Evolutionary conservation across 2,888 invertebrate species (phyloP).

Genomic region (Mesoligia furuncula): DNA sequence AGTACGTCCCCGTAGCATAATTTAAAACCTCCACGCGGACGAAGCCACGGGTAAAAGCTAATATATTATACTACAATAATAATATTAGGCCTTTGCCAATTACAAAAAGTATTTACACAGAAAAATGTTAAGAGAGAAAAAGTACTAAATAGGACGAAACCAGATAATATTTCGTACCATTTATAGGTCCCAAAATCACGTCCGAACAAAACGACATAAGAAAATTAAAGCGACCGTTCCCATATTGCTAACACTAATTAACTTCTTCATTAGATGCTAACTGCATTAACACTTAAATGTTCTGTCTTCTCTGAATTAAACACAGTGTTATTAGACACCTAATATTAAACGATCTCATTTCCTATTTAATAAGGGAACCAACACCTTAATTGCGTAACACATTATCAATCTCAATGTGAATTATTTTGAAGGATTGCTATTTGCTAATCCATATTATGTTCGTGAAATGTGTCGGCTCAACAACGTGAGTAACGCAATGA

Average conservation of each 20-base stretch:
- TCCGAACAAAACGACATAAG: not conserved
- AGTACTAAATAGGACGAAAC: not conserved
- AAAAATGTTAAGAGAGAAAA: not conserved
- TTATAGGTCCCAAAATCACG: not conserved
- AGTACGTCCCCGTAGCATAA: not conserved
- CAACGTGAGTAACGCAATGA: too few species aligned
- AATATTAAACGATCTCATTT: conserved; percentile 17
- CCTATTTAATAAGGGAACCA: conserved; percentile 31
- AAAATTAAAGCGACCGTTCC: conserved; percentile 15
- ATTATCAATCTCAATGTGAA: too few species aligned
- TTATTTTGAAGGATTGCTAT: too few species aligned
- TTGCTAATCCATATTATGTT: too few species aligned
- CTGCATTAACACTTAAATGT: conserved; percentile 10
- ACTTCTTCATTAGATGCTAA: conserved; percentile 9
- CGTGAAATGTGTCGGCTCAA: too few species aligned
- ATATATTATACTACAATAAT: too few species aligned
- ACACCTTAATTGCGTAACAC: too few species aligned
- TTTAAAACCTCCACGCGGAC: not conserved
- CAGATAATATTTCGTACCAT: not conserved
- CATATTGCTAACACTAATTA: conserved; percentile 20
- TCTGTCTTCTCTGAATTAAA: conserved; percentile 34
- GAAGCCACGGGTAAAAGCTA: too few species aligned
- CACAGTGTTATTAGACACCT: conserved; percentile 8
- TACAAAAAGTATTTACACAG: not conserved
- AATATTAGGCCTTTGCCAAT: not conserved